These are phyloP conservation scores for Drosophila ananassae DNA, from an alignment of 1,140 invertebrate species.

Conservation along the genomic window DNA sequence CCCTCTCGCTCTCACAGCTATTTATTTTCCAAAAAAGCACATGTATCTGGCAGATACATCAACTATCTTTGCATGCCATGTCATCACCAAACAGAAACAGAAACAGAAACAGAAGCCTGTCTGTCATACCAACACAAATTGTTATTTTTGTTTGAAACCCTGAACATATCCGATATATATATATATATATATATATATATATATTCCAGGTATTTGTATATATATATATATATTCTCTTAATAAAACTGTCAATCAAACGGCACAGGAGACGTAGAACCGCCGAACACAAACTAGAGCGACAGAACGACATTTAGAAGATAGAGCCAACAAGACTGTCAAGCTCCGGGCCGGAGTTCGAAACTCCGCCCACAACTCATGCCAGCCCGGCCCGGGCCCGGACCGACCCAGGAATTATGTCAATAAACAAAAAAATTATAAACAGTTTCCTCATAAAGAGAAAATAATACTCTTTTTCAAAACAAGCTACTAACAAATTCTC, in stretches of 20 bases:
- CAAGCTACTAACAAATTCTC: neutral
- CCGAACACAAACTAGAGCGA: constrained; percentile 40
- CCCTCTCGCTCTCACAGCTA: neutral
- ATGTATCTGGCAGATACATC: constrained; percentile 48
- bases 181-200: constrained; percentile 3
- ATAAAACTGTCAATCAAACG: constrained; percentile 73
- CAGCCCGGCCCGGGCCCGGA: too few species aligned
- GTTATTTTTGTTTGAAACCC: constrained; percentile 33
- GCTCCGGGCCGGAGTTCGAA: constrained; percentile 3
- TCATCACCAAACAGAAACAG: constrained; percentile 24
- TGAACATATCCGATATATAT: neutral
- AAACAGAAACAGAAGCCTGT: constrained; percentile 32
- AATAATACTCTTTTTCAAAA: neutral
- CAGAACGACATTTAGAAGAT: constrained; percentile 47
- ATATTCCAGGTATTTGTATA: constrained; percentile 4
- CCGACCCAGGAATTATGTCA: constrained; percentile 22
- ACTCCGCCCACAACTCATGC: neutral
- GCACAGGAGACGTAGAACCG: constrained; percentile 8
- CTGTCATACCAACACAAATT: constrained; percentile 45
- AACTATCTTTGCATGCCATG: constrained; percentile 58
- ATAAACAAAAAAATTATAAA: constrained; percentile 35
- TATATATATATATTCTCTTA: constrained; percentile 43
- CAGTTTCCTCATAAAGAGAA: neutral
- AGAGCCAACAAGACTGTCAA: constrained; percentile 58
- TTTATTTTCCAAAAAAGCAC: constrained; percentile 17